Evolutionary conservation across 2,888 invertebrate species (phyloP).

Genomic region (Cephus pygmeus): DNA sequence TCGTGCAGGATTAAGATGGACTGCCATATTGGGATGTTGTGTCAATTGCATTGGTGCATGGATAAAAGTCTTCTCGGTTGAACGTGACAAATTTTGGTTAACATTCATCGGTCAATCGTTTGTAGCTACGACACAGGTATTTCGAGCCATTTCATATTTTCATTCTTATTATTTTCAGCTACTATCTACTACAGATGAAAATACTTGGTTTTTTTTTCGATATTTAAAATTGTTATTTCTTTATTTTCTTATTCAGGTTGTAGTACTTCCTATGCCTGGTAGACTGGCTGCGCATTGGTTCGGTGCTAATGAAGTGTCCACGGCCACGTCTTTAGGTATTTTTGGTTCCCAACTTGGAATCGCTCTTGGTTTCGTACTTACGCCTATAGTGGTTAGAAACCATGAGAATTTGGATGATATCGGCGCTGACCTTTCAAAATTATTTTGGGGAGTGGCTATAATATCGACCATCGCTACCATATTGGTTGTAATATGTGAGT

Average conservation of each 20-base stretch:
- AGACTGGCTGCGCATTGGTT: conserved; percentile 79
- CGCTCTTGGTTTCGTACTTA: conserved; percentile 77
- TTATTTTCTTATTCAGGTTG: conserved; percentile 66
- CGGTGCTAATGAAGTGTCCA: conserved; percentile 71
- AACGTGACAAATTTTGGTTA: conserved; percentile 72
- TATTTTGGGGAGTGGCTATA: conserved; percentile 54
- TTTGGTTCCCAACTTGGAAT: conserved; percentile 81
- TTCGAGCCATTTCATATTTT: neutral
- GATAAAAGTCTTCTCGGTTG: conserved; percentile 72
- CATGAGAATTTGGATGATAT: conserved; percentile 65
- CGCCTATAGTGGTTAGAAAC: conserved; percentile 70
- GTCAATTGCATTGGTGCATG: conserved; percentile 73
- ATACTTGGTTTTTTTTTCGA: too few relatives aligned
- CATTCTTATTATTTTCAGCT: too few relatives aligned
- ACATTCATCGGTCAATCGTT: conserved; percentile 73
- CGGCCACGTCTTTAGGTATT: conserved; percentile 78
- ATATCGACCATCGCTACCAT: conserved; percentile 71
- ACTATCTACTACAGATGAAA: too few relatives aligned
- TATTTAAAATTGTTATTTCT: conserved; percentile 51
- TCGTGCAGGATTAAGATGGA: conserved; percentile 69
- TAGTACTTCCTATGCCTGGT: conserved; percentile 76
- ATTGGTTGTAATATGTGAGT: conserved; percentile 68
- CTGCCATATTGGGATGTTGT: conserved; percentile 68
- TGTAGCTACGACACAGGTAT: conserved; percentile 56
- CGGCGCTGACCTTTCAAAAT: conserved; percentile 58